These are phyloP conservation scores for Rissa tridactyla DNA, from an alignment of 2,113 vertebrate species.

Conservation along the genomic window DNA sequence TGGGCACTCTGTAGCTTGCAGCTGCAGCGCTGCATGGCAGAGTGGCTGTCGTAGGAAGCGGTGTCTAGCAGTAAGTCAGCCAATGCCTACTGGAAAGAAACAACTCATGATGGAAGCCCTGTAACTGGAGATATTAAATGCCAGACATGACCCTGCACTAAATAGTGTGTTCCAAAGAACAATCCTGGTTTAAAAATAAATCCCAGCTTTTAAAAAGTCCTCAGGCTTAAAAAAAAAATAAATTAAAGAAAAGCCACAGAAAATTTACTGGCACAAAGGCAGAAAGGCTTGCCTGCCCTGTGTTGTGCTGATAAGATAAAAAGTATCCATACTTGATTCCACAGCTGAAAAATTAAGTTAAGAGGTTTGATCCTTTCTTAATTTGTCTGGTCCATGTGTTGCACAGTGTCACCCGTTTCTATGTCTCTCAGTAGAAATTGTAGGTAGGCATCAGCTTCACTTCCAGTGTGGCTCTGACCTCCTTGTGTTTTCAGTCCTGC, in stretches of 20 bases:
- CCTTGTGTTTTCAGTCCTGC: background rate
- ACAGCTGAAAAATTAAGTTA: background rate
- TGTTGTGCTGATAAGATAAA: background rate
- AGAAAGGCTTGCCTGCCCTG: background rate
- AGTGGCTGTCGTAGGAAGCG: background rate
- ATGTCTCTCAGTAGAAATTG: background rate
- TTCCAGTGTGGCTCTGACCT: background rate
- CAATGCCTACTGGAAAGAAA: background rate
- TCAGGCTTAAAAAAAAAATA: background rate
- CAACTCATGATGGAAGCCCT: background rate
- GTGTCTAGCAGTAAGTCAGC: background rate
- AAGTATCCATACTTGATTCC: background rate
- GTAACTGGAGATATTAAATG: background rate
- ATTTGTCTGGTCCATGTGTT: background rate
- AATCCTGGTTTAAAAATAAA: background rate
- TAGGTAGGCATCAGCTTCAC: background rate
- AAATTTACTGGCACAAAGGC: background rate
- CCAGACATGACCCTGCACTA: background rate
- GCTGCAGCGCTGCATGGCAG: background rate
- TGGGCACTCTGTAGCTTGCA: background rate
- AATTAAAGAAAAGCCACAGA: background rate
- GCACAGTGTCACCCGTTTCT: background rate
- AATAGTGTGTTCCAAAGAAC: background rate
- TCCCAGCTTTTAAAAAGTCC: background rate
- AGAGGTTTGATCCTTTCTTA: background rate